Percentiles rank a stretch among this genome's conserved stretches.
phyloP scores from a whole-genome alignment of 1,140 invertebrate species.

The Luehdorfia chinensis region DNA sequence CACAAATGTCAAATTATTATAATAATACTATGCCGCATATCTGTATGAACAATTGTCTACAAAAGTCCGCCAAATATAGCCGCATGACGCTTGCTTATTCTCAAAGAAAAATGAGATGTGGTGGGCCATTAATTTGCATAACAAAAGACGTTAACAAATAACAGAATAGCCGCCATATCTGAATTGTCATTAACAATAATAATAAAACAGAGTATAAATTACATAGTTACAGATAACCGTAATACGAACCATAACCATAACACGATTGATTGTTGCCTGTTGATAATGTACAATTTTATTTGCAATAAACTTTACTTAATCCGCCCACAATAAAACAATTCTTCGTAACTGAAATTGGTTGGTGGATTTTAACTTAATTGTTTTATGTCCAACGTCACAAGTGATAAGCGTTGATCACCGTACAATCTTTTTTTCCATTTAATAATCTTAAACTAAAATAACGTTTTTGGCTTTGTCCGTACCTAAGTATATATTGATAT shows the following conservation, averaged over 20 bases:
- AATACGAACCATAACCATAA: constrained; percentile 6
- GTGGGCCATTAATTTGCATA: neutral
- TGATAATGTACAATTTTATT: neutral
- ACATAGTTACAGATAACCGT: constrained; percentile 12
- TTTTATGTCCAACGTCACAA: no score
- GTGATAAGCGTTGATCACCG: no score
- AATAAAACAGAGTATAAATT: constrained; percentile 3
- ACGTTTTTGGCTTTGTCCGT: no score
- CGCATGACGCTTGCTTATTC: no score
- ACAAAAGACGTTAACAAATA: neutral
- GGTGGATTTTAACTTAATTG: neutral
- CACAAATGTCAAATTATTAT: no score
- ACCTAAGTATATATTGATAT: no score
- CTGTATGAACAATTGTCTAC: no score
- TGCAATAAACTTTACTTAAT: constrained; percentile 3
- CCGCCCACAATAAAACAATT: constrained; percentile 6
- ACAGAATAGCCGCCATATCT: neutral
- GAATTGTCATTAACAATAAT: constrained; percentile 5
- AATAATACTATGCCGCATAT: no score
- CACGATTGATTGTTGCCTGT: neutral
- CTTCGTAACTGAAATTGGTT: neutral
- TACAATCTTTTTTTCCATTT: no score
- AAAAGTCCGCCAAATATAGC: no score
- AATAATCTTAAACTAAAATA: no score
- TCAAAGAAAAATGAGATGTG: no score